These are phyloP conservation scores for Anoplius nigerrimus DNA, from an alignment of 2,888 invertebrate genomes.

Conservation along the genomic window DNA sequence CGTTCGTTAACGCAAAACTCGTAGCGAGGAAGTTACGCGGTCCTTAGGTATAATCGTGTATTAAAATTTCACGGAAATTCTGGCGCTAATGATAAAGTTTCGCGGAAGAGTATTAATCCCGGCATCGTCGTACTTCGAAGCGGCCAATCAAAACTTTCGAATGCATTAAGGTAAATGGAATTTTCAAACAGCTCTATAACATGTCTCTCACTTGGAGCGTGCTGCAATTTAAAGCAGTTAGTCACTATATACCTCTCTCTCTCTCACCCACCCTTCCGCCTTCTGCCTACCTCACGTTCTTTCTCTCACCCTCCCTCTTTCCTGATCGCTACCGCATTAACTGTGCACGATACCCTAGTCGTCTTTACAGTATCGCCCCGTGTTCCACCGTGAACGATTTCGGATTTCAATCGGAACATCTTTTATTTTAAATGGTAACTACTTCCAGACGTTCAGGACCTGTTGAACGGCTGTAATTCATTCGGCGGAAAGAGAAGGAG, in stretches of 20 bases:
- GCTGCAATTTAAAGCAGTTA: constrained; percentile 5
- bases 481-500: constrained; percentile 10
- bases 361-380: neutral
- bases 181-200: constrained; percentile 36
- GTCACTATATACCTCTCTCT: neutral
- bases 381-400: neutral
- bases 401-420: constrained; percentile 11
- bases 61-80: constrained; percentile 24
- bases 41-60: too few species aligned
- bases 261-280: neutral
- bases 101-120: constrained; percentile 32
- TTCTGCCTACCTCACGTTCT: too few species aligned
- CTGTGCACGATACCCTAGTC: too few species aligned
- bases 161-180: constrained; percentile 49
- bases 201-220: constrained; percentile 2
- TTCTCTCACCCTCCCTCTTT: too few species aligned
- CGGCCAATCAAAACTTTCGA: constrained; percentile 46
- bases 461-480: constrained; percentile 47
- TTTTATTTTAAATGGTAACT: constrained; percentile 36
- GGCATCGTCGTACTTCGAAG: constrained; percentile 24
- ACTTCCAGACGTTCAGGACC: constrained; percentile 38
- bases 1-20: too few species aligned
- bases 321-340: too few species aligned
- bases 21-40: too few species aligned
- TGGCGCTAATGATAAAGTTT: constrained; percentile 30